phyloP scores from a whole-genome alignment of 1,140 invertebrate genomes.

The Teleogryllus occipitalis region DNA sequence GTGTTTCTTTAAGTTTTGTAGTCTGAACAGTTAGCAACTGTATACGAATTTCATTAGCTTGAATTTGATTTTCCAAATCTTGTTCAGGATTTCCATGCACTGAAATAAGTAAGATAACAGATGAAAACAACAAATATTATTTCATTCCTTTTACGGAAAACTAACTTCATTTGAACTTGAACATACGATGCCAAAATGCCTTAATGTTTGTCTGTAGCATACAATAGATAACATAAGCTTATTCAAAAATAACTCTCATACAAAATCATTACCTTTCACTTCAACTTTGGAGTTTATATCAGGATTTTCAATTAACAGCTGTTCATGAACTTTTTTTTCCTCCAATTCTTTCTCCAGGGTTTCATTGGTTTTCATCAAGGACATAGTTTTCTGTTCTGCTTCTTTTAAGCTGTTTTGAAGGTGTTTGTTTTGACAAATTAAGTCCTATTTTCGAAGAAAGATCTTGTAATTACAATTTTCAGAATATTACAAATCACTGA shows the following conservation, averaged over 20 bases:
- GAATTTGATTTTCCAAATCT: conserved; percentile 5
- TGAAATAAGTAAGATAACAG: background rate
- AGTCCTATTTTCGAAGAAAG: background rate
- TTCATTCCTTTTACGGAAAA: background rate
- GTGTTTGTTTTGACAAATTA: background rate
- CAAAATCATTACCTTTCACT: background rate
- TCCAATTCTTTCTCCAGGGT: background rate
- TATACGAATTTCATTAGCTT: conserved; percentile 8
- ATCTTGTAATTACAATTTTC: too few relatives aligned
- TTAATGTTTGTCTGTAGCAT: background rate
- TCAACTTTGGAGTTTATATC: background rate
- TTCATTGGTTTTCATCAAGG: background rate
- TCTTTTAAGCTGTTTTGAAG: background rate
- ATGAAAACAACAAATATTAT: background rate
- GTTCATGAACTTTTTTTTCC: background rate
- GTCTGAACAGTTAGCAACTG: background rate
- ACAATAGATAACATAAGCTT: background rate
- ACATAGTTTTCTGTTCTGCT: background rate
- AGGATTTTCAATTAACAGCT: background rate
- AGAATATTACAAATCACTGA: too few relatives aligned
- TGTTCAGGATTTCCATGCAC: conserved; percentile 7
- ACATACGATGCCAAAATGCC: background rate
- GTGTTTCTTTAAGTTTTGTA: background rate
- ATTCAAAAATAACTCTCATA: background rate
- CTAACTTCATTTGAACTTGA: background rate